phyloP scores from a whole-genome alignment of 2,888 invertebrate species.

The Nomada fucata region DNA sequence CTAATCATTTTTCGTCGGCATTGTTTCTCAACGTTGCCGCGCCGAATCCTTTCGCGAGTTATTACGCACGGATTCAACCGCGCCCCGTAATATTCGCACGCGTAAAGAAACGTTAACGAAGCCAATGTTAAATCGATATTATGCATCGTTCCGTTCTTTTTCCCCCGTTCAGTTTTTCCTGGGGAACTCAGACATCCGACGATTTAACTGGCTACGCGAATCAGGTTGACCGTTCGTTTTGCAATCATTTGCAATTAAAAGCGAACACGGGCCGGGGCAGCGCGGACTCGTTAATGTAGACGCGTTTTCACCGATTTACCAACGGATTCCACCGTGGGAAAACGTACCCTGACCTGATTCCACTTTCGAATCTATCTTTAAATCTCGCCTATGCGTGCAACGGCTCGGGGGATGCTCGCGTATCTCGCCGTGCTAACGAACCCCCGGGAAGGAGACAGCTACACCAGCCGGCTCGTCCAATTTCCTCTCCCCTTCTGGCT shows the following conservation, averaged over 20 bases:
- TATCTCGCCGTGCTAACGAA: constrained; percentile 29
- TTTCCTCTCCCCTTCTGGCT: not conserved
- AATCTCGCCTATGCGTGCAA: constrained; percentile 27
- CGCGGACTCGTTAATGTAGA: constrained; percentile 26
- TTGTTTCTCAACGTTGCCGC: too few species aligned
- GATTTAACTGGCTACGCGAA: not conserved
- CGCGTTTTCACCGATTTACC: constrained; percentile 45
- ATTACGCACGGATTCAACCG: too few species aligned
- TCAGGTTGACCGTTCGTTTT: constrained; percentile 22
- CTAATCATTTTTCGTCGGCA: too few species aligned
- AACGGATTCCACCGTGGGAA: constrained; percentile 5
- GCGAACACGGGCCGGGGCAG: not conserved
- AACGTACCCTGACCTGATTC: constrained; percentile 52
- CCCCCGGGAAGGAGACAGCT: constrained; percentile 22
- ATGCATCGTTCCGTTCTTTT: not conserved
- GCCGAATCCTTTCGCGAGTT: too few species aligned
- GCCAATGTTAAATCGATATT: not conserved
- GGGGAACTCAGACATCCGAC: not conserved
- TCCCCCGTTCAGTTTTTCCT: too few species aligned
- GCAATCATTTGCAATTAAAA: constrained; percentile 52
- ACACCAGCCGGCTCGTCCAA: constrained; percentile 24
- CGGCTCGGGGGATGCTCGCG: constrained; percentile 13
- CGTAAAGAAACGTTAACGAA: too few species aligned
- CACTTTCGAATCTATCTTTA: constrained; percentile 43
- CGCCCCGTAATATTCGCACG: too few species aligned